phyloP scores from a whole-genome alignment of 1,140 invertebrate genomes.

The Hyposmocoma kahamanoa region DNA sequence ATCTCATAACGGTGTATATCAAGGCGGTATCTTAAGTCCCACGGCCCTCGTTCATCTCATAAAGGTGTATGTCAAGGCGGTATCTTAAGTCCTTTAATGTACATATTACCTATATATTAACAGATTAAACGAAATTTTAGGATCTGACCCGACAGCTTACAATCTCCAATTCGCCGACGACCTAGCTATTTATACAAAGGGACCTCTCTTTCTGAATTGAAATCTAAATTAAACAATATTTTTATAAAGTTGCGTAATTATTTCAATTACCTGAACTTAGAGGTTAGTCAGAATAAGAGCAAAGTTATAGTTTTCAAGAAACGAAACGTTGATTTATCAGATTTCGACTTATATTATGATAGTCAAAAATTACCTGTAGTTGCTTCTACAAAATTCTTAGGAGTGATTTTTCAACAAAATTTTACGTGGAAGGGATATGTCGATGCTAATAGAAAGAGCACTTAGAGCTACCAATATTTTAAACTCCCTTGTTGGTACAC shows the following conservation, averaged over 20 bases:
- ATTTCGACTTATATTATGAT: too few relatives aligned
- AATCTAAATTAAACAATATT: slow-evolving; percentile 3
- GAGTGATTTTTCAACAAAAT: slow-evolving; percentile 16
- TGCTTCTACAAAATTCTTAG: slow-evolving; percentile 12
- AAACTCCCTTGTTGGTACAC: background rate
- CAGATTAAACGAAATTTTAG: slow-evolving; percentile 14
- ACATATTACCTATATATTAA: slow-evolving; percentile 21
- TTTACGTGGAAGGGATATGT: slow-evolving; percentile 15
- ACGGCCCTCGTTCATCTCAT: slow-evolving; percentile 4
- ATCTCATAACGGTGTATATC: slow-evolving; percentile 14
- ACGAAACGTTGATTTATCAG: too few relatives aligned
- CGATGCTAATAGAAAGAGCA: background rate
- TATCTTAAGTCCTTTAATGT: slow-evolving; percentile 18
- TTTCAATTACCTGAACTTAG: slow-evolving; percentile 12
- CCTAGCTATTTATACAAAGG: slow-evolving; percentile 12
- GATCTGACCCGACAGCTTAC: slow-evolving; percentile 5
- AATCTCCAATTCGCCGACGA: slow-evolving; percentile 26
- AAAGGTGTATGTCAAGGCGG: slow-evolving; percentile 23
- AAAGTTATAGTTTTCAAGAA: slow-evolving; percentile 12
- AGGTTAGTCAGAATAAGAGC: slow-evolving; percentile 8
- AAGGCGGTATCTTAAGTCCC: too few relatives aligned
- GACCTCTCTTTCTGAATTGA: background rate
- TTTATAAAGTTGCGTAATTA: slow-evolving; percentile 6
- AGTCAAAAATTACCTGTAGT: too few relatives aligned
- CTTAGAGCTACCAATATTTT: background rate